Evolutionary conservation across 2,888 invertebrate genomes (phyloP).

Genomic region (Timema podura): DNA sequence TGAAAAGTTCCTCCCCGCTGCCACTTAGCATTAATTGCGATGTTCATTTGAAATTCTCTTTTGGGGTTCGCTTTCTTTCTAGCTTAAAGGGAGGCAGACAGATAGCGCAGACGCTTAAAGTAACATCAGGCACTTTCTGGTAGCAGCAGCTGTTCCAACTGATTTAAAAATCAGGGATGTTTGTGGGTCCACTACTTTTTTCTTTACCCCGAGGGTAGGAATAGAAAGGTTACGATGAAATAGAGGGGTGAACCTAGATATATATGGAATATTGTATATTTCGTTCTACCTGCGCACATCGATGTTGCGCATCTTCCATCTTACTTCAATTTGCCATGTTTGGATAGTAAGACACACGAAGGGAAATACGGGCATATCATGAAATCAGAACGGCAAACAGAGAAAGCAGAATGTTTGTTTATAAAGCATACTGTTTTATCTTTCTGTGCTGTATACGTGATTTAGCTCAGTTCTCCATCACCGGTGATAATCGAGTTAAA

Average conservation of each 20-base stretch:
- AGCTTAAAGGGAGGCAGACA: neutral
- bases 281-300: no score
- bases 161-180: conserved; percentile 29
- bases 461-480: no score
- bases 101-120: neutral
- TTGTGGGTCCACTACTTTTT: neutral
- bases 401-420: neutral
- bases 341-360: conserved; percentile 21
- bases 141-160: conserved; percentile 24
- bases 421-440: no score
- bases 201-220: no score
- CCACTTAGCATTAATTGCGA: conserved; percentile 35
- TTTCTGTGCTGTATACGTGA: no score
- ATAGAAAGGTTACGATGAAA: no score
- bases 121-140: conserved; percentile 16
- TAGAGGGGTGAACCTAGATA: no score
- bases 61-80: conserved; percentile 16
- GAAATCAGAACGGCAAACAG: conserved; percentile 28
- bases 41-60: conserved; percentile 34
- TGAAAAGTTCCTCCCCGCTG: conserved; percentile 32
- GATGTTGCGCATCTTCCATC: no score
- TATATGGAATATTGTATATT: no score
- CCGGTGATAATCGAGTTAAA: no score
- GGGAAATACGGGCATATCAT: conserved; percentile 24
- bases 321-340: no score